A percentile compares a stretch with the other conserved stretches of the same genome.
Evolutionary conservation across 2,797 vertebrate species (phyloP).

Genomic region (Zalophus californianus): DNA sequence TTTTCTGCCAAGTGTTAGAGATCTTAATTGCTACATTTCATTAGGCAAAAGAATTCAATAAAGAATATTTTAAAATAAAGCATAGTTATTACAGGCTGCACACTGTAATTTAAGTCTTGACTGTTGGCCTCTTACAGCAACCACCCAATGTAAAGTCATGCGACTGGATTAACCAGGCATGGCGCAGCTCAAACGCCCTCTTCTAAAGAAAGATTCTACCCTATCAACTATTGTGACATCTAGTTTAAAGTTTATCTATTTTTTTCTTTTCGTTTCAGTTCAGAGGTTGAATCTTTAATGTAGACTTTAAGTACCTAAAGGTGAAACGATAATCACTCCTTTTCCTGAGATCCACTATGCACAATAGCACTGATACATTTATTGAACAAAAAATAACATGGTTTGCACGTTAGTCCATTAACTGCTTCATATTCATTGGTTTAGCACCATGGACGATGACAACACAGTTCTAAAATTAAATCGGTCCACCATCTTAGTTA

Average conservation of each 20-base stretch:
- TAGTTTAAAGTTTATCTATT: neutral
- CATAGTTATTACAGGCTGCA: neutral
- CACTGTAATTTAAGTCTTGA: neutral
- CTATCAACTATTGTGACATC: neutral
- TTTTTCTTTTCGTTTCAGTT: neutral
- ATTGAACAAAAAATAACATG: neutral
- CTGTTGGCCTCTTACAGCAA: neutral
- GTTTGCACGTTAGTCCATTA: neutral
- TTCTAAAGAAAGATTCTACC: neutral
- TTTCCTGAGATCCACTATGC: neutral
- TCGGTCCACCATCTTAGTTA: neutral
- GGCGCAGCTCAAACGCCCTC: neutral
- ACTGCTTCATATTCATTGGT: neutral
- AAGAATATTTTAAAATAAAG: neutral
- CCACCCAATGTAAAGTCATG: neutral
- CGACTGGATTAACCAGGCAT: neutral
- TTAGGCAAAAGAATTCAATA: neutral
- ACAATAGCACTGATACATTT: neutral
- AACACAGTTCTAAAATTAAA: neutral
- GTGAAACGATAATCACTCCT: neutral
- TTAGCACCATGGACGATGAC: neutral
- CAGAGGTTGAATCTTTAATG: neutral
- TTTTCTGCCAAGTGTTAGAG: neutral
- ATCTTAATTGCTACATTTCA: neutral
- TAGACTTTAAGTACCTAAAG: neutral